Base-by-base conservation (phyloP, 2,113 vertebrate species). In the Larimichthys crocea region DNA sequence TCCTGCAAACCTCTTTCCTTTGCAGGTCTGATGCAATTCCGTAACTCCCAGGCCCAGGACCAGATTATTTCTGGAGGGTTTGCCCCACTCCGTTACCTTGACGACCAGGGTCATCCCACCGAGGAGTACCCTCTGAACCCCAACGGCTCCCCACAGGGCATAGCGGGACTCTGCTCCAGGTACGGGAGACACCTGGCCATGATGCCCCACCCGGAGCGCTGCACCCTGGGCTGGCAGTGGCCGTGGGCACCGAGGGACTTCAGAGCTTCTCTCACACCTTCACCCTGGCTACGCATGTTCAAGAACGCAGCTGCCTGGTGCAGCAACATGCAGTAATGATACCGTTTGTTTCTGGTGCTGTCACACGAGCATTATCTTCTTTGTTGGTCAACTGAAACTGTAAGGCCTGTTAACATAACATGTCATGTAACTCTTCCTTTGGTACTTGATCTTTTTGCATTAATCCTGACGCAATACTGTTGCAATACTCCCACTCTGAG, bases 171-270 rank as follows among this genome's bases (percentile, higher is more conserved):
- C 55, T 96, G 96, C 83, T 98, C 97, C 11, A 73, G 22, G 0
- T 96, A 98, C 0, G 97, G 97, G 2, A 95, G 97, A 42, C 97
- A 98, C 90, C 86, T 99, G 82, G 97, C 97, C 42, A 93, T 97
- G 92, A 99, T 99, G 97, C 97, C 97, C 0, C 97, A 99, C 82
- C 97, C 97, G 0, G 97, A 99, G 90, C 94, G 97, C 8, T 95
- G 95, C 2, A 96, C 97, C 72, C 88, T 96, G 53, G 87, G 89
- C n/a, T 98, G 97, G 97, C 97, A 98, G 89, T 98, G 97, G 97
- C 92, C 97, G 0, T 98, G 97, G 97, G 94, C 95, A 44, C 96
- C 96, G 0, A 76, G 74, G 12, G 74, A 87, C 64, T 89, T 96
- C 79, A 90, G 92, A 0, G 17, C 73, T 1, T 88, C 93, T n/a